Evolutionary conservation across 2,113 vertebrate species (phyloP).

Genomic region (Oncorhynchus gorbuscha): DNA sequence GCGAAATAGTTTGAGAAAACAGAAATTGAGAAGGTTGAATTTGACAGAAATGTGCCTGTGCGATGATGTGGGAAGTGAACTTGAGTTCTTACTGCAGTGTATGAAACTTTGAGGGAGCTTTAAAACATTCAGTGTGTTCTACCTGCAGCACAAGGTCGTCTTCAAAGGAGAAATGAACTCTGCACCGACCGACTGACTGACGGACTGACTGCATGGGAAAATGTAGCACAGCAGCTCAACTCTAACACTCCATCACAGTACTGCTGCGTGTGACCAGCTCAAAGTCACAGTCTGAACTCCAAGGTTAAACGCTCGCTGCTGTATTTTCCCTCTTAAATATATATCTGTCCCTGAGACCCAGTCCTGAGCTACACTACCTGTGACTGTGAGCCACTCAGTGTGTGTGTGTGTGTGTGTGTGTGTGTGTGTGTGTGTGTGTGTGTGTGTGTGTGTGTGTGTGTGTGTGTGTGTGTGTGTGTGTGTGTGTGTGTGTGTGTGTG

Average conservation of each 20-base stretch:
- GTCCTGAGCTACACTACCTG: slow-evolving; percentile 26
- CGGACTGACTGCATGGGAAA: slow-evolving; percentile 22
- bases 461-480: slow-evolving; percentile 5
- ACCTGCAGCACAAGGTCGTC: slow-evolving; percentile 56
- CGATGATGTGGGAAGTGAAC: slow-evolving; percentile 39
- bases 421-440: slow-evolving; percentile 24
- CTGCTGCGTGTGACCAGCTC: slow-evolving; percentile 42
- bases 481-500: too few species aligned
- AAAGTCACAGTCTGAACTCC: slow-evolving; percentile 51
- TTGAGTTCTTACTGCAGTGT: slow-evolving; percentile 22
- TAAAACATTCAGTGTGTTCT: slow-evolving; percentile 49
- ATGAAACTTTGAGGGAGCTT: slow-evolving; percentile 49
- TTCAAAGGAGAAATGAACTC: slow-evolving; percentile 48
- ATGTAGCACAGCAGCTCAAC: slow-evolving; percentile 24
- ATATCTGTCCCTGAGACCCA: slow-evolving; percentile 45
- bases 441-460: slow-evolving; percentile 2
- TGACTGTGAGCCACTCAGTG: slow-evolving; percentile 42
- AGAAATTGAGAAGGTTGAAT: slow-evolving; percentile 9
- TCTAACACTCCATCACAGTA: not conserved
- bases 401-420: slow-evolving; percentile 8
- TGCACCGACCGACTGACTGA: slow-evolving; percentile 30
- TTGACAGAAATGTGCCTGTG: slow-evolving; percentile 3
- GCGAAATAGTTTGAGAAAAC: slow-evolving; percentile 31
- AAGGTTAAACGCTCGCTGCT: slow-evolving; percentile 53
- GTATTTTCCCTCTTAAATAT: slow-evolving; percentile 47